Conservation (phyloP, 2,113 vertebrate species). For the Fulica atra region DNA sequence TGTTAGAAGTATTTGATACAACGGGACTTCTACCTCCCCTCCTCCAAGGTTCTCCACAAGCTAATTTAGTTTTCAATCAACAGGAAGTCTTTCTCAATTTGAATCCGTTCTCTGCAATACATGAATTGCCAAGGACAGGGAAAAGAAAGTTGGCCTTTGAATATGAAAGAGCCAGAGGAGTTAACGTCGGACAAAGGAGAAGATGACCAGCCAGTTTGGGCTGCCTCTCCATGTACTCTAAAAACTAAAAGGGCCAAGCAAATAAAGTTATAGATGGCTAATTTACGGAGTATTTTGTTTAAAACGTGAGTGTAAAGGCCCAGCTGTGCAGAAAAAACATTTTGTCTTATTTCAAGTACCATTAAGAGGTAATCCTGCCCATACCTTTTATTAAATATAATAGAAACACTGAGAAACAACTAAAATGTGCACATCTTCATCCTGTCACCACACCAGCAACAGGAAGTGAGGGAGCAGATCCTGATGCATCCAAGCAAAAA, state of each 20-base stretch:
- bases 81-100: background rate
- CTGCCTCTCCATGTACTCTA: background rate
- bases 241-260: background rate
- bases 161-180: background rate
- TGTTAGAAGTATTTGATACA: background rate
- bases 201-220: background rate
- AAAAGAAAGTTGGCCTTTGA: background rate
- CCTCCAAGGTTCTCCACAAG: background rate
- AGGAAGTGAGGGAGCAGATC: background rate
- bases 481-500: background rate
- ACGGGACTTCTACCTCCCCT: background rate
- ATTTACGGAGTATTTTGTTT: background rate
- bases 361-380: background rate
- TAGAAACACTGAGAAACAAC: background rate
- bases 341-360: background rate
- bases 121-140: background rate
- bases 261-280: background rate
- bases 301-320: background rate
- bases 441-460: background rate
- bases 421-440: background rate
- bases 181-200: background rate
- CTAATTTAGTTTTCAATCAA: background rate
- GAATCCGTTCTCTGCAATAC: background rate
- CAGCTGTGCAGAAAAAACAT: background rate
- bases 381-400: background rate